Conservation (phyloP, 1,140 invertebrate genomes). For the Ptiloglossa arizonensis region DNA sequence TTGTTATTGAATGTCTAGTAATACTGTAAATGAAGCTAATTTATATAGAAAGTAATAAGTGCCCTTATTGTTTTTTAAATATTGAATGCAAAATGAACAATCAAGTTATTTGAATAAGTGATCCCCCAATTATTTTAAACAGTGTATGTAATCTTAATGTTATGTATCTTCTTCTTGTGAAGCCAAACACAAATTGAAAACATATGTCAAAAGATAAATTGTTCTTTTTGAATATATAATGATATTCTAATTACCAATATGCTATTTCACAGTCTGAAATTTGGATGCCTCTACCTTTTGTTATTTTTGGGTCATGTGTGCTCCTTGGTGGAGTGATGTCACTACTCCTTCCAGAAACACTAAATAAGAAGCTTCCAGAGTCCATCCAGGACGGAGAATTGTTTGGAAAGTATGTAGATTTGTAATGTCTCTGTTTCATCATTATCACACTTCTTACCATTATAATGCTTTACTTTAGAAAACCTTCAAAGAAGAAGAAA, state of each 20-base stretch:
- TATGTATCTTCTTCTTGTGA: background rate
- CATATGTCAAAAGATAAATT: background rate
- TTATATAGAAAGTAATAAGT: too few species aligned
- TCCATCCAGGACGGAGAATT: slow-evolving; percentile 88
- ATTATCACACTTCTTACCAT: background rate
- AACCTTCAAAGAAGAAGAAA: slow-evolving; percentile 63
- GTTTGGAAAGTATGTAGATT: slow-evolving; percentile 84
- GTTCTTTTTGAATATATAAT: background rate
- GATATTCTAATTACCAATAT: background rate
- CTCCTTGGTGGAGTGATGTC: slow-evolving; percentile 86
- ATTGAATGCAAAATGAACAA: too few species aligned
- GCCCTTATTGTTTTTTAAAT: too few species aligned
- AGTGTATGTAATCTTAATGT: background rate
- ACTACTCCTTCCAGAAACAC: slow-evolving; percentile 89
- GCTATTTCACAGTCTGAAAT: slow-evolving; percentile 79
- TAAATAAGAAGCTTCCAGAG: slow-evolving; percentile 88
- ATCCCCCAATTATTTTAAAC: background rate
- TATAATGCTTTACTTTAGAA: slow-evolving; percentile 45
- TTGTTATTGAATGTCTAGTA: too few species aligned
- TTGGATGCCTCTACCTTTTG: slow-evolving; percentile 86
- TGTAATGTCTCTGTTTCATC: background rate
- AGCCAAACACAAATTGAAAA: background rate
- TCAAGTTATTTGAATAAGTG: too few species aligned
- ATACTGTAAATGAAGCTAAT: too few species aligned
- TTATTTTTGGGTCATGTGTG: slow-evolving; percentile 87